Base-by-base conservation (phyloP, 2,888 invertebrate species). In the Rotaria sp. region DNA sequence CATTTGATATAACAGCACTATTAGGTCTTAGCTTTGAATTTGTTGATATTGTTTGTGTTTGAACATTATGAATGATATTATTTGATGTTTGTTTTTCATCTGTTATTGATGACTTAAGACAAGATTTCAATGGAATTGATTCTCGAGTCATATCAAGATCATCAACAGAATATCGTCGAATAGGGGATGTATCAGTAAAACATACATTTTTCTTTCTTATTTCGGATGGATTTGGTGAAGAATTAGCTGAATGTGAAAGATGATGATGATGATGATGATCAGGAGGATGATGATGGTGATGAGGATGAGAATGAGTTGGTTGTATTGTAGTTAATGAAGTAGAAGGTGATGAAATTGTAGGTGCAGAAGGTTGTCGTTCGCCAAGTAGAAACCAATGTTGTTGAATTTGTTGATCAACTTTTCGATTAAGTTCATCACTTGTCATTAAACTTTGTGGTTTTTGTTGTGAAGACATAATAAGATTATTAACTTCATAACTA, bases 91-190 rank as follows among this genome's bases (percentile, higher is more conserved):
- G 45, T 13, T 21, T 41, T 21, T 41, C 45, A 75, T 24, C n/a
- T 24, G 24, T 18, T 2, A 13, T 80, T n/a, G 75, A 75, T 80
- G 80, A 80, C 45, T 80, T 80, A 1, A 80, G 24, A 80, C 80
- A 80, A 15, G 80, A 80, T 45, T 80, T 80, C 1, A 80, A n/a
- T 26, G 80, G n/a, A 21, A 45, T 24, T 45, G 41, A 26, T 45
- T 26, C 45, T n/a, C 26, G 45, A 45, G 10, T 11, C 11, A 80
- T 45, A n/a, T 45, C 41, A 3, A 80, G 24, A 80, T 80, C 80
- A 80, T 80, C 80, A 45, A 80, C 80, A 10, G 80, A 80, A 80
- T 80, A 80, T 45, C 45, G 24, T 80, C 80, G 80, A 80, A 41
- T 21, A 26, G 45, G 3, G 38, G 41, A 41, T 24, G 8, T 13